These are phyloP conservation scores for Entomobrya proxima DNA, from an alignment of 2,888 invertebrate genomes.

Conservation along the genomic window DNA sequence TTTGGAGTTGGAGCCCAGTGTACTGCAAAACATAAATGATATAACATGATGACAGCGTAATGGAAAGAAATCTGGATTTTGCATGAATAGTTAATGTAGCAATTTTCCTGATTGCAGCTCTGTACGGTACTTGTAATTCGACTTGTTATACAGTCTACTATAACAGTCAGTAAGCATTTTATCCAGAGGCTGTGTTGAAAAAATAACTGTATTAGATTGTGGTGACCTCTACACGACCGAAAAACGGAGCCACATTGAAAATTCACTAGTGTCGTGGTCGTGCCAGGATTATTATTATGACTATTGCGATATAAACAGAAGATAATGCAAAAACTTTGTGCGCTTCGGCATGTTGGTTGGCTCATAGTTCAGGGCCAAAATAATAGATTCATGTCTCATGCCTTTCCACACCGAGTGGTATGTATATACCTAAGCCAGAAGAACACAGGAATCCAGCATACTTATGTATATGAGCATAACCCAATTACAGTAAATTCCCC, in stretches of 20 bases:
- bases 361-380: background rate
- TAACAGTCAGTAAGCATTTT: background rate
- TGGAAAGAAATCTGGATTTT: background rate
- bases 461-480: background rate
- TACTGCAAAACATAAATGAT: too few species aligned
- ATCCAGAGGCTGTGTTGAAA: background rate
- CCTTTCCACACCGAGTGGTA: background rate
- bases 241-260: background rate
- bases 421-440: background rate
- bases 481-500: slow-evolving; percentile 13
- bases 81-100: slow-evolving; percentile 44
- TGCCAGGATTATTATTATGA: background rate
- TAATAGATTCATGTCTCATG: background rate
- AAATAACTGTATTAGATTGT: background rate
- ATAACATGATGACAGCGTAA: background rate
- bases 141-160: too few species aligned
- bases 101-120: slow-evolving; percentile 27
- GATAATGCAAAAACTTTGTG: background rate
- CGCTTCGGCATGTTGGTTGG: background rate
- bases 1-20: too few species aligned
- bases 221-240: background rate
- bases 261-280: background rate
- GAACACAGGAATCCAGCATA: background rate
- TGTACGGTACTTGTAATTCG: background rate
- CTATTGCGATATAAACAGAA: background rate